These are phyloP conservation scores for Thymelicus sylvestris DNA, from an alignment of 2,888 invertebrate genomes.

Conservation along the genomic window DNA sequence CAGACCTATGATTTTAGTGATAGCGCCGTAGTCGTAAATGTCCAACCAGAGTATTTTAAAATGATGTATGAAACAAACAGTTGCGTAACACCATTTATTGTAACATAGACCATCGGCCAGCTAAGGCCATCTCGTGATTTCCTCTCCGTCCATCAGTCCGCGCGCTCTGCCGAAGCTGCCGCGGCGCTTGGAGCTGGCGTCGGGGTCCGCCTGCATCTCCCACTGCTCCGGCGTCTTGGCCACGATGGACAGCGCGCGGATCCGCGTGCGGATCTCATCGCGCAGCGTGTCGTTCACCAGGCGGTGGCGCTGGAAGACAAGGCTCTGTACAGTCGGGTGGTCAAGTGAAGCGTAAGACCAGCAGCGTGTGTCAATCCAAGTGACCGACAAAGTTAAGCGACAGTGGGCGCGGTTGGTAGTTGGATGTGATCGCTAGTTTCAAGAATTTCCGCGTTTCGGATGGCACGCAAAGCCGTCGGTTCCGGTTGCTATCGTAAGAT, in stretches of 20 bases:
- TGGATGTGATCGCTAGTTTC: no score
- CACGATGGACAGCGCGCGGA: conserved; percentile 96
- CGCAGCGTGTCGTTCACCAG: conserved; percentile 92
- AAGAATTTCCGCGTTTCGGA: no score
- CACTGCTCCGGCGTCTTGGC: conserved; percentile 93
- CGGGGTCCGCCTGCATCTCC: conserved; percentile 55
- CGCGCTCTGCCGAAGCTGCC: neutral
- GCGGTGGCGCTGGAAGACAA: conserved; percentile 89
- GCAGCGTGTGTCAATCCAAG: no score
- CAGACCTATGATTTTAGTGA: no score
- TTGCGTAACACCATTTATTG: neutral
- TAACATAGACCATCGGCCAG: neutral
- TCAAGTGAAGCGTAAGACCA: no score
- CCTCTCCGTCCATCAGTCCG: neutral
- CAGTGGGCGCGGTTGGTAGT: no score
- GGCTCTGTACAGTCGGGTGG: neutral
- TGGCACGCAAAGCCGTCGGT: no score
- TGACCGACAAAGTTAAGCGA: no score
- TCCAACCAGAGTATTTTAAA: no score
- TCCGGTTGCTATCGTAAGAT: no score
- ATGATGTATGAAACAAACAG: no score
- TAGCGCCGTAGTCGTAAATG: no score
- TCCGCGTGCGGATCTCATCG: conserved; percentile 90
- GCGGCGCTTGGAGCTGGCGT: neutral
- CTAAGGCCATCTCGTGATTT: neutral